Evolutionary conservation across 2,888 invertebrate species (phyloP), one percentile per base, ranked within the genome.

Genomic region (Metalampra italica): DNA sequence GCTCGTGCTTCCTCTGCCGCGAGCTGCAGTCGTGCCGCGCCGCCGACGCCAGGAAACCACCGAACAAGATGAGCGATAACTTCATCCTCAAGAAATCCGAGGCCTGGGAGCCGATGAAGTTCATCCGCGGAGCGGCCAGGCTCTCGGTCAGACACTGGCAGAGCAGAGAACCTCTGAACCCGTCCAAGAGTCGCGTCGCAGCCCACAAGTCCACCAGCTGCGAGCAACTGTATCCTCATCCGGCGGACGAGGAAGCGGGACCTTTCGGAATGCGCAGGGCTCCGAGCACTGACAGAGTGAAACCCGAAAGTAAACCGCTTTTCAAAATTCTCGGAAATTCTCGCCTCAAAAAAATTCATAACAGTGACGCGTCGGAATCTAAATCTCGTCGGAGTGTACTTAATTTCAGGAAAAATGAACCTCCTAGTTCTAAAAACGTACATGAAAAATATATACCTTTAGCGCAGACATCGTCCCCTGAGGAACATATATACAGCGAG

Each of bases 1-100:
- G 95, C 80, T 90, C 90, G 64, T 95, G 95, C 82, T 92, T 93
- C 71, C 90, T 95, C 69, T 95, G 95, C 77, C 91, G 93, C 58
- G 94, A 95, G 76, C 81, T 95, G 64, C 92, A 91, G 64, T 92
- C 91, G 62, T 92, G 91, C 72, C 91, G 91, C 57, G 90, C 90
- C 55, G 86, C 87, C 12, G 87, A 87, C 60, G 78, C 84, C 45
- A 75, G 85, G 57, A 88, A 83, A 73, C 86, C 82, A 43, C 85
- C 75, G 56, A 70, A 69, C 62, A 83, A 78, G 71, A 84, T 83
- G 82, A 75, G 84, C 55, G 88, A 88, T 62, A 89, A 90, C 62
- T 91, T 91, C 66, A 92, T 92, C 53, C 82, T 92, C 41, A 78
- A 90, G 53, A 91, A 90, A 60, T 85, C 90, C 9, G 88, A 89